Evolutionary conservation across 2,113 vertebrate species (phyloP), one percentile per base, ranked within the genome.

Genomic region (Tetrao urogallus): DNA sequence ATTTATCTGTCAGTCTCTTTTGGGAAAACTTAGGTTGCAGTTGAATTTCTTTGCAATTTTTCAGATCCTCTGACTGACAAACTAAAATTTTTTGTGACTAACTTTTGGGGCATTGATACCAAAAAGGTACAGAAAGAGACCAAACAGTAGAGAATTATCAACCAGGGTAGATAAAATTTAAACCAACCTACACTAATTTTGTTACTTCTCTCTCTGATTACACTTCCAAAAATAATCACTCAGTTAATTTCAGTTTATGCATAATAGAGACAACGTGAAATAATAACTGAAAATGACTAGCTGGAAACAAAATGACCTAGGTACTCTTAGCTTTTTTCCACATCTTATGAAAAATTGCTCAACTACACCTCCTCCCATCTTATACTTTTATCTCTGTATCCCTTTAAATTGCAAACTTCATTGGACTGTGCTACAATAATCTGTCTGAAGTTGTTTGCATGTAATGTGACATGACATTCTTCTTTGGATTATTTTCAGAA

Each of bases 381-480:
- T 54, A 54, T 48, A 80, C 6, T 32, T 73, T 22, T 58, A 63
- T 14, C 4, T 75, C 34, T 72, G 32, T 25, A 61, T 56, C 8
- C 3, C 74, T 81, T 58, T 88, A 32, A 73, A 28, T 25, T 36
- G 13, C 27, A 74, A 71, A 45, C 27, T 78, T 60, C 25, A 3
- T 40, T 72, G 28, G 56, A 66, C 27, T 77, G 24, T 27, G 16
- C 30, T 69, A 25, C 20, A 57, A n/a, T 16, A 45, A 54, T 7
- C 24, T 81, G 74, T 13, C 24, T 64, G 18, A 10, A 48, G 19
- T 58, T 45, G 45, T 50, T 76, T 88, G 12, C 6, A 11, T 21
- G 20, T 58, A 32, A 60, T 64, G 18, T 21, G 42, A 32, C 45
- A 40, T 0, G 0, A 71, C 50, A 2, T 19, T 83, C n/a, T 7